Evolutionary conservation across 2,888 invertebrate species (phyloP).

Genomic region (Lepidocyrtoides sp.): DNA sequence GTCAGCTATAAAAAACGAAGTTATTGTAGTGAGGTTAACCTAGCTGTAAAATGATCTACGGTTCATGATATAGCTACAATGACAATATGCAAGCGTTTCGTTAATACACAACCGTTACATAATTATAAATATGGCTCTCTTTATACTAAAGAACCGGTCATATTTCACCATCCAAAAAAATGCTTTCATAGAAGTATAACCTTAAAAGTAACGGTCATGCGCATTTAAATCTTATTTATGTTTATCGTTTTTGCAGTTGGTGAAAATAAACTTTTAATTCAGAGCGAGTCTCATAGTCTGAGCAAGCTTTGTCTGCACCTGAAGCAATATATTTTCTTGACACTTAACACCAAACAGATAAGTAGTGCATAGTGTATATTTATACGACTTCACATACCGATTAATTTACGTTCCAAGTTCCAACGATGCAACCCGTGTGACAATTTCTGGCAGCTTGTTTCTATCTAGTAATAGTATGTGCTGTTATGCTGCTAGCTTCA

Average conservation of each 20-base stretch:
- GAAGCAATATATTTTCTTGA: conserved; percentile 44
- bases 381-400: conserved; percentile 44
- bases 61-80: too few species aligned
- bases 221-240: background rate
- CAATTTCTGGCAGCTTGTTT: conserved; percentile 46
- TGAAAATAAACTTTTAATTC: background rate
- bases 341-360: conserved; percentile 23
- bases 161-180: too few species aligned
- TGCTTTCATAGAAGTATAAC: too few species aligned
- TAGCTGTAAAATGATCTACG: too few species aligned
- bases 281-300: background rate
- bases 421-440: conserved; percentile 50
- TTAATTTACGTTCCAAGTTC: conserved; percentile 60
- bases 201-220: too few species aligned
- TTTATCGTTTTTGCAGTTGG: background rate
- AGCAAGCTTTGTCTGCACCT: background rate
- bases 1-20: too few species aligned
- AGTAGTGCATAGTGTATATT: background rate
- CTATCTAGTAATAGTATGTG: too few species aligned
- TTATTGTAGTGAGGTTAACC: too few species aligned
- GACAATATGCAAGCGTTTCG: too few species aligned
- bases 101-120: too few species aligned
- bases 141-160: too few species aligned
- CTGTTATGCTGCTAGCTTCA: background rate
- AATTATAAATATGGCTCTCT: too few species aligned